These are phyloP conservation scores for Myrmecobius fasciatus DNA, from an alignment of 2,113 vertebrate species.

Conservation along the genomic window DNA sequence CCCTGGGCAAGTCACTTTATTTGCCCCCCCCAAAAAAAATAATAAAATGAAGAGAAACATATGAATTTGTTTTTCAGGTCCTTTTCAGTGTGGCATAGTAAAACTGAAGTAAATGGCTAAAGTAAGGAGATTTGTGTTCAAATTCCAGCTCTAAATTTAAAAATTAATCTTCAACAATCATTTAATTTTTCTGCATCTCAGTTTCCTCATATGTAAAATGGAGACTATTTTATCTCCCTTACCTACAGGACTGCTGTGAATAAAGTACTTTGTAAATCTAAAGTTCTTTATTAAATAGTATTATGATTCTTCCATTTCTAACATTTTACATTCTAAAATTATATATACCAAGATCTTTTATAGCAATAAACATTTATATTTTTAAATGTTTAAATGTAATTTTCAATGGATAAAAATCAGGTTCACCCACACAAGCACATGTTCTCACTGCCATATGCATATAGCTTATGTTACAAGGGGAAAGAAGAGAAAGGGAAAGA, in stretches of 20 bases:
- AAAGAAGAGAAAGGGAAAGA: not conserved
- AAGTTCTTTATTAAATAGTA: not conserved
- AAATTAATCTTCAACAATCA: not conserved
- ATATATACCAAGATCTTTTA: not conserved
- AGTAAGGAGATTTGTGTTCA: not conserved
- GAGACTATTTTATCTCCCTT: not conserved
- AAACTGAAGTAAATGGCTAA: not conserved
- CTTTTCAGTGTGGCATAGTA: not conserved
- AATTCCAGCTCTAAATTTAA: not conserved
- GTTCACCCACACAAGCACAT: not conserved
- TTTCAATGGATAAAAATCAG: not conserved
- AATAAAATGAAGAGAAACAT: not conserved
- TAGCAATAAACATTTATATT: not conserved
- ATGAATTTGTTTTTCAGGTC: not conserved
- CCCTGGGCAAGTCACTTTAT: no score
- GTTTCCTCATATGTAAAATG: not conserved
- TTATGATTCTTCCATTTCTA: not conserved
- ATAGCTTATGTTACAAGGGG: not conserved
- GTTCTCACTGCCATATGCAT: not conserved
- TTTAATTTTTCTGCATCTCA: not conserved
- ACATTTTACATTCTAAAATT: not conserved
- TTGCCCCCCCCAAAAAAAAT: no score
- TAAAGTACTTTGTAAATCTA: not conserved
- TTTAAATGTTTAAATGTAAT: not conserved
- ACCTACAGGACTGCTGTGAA: not conserved